Evolutionary conservation across 2,113 vertebrate species (phyloP).

Genomic region (Gavia stellata): DNA sequence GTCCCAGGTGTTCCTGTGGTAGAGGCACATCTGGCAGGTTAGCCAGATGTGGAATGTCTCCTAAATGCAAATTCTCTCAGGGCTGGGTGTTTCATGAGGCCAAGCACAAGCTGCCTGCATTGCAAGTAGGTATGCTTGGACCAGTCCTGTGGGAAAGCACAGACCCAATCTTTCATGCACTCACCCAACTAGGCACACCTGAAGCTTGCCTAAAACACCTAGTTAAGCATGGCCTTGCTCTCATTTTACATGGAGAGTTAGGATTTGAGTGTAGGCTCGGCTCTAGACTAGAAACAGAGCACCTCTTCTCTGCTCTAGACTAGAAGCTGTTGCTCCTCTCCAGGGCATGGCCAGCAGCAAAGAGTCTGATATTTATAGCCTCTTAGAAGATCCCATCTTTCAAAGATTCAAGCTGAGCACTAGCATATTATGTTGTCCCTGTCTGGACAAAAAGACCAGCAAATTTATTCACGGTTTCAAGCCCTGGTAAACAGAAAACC

Average conservation of each 20-base stretch:
- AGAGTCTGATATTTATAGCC: not conserved
- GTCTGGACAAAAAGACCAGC: not conserved
- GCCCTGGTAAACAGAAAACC: not conserved
- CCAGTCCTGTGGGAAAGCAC: rapidly evolving
- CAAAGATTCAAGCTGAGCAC: not conserved
- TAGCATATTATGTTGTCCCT: not conserved
- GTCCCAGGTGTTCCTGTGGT: not conserved
- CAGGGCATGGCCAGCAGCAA: not conserved
- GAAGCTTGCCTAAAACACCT: not conserved
- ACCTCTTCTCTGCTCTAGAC: not conserved
- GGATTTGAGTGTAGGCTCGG: rapidly evolving
- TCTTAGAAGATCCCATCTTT: not conserved
- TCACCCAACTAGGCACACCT: not conserved
- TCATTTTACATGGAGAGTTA: not conserved
- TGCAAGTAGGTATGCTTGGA: not conserved
- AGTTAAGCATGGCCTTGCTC: not conserved
- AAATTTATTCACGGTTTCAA: not conserved
- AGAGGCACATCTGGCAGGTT: not conserved
- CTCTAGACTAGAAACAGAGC: not conserved
- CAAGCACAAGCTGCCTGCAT: not conserved
- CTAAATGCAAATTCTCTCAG: not conserved
- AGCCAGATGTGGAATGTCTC: not conserved
- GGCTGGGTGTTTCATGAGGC: not conserved
- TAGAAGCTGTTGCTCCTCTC: not conserved
- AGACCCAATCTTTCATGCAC: not conserved